Evolutionary conservation across 2,888 invertebrate genomes (phyloP).

Genomic region (Drosophila nigritarsus): DNA sequence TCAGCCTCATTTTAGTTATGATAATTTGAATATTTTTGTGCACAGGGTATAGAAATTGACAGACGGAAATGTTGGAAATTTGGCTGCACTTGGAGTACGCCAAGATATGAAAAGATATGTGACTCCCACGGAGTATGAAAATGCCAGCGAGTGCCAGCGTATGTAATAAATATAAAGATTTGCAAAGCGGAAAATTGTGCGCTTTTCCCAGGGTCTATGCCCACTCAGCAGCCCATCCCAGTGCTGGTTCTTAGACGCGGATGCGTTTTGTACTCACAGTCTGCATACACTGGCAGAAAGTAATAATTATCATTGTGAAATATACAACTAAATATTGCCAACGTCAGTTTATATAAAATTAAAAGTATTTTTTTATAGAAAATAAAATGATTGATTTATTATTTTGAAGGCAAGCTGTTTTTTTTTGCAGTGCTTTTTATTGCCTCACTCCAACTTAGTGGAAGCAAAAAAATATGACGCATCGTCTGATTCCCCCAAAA

Average conservation of each 20-base stretch:
- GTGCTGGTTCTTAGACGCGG: not conserved
- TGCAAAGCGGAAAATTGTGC: slow-evolving; percentile 71
- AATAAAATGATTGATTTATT: not conserved
- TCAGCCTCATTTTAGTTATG: not conserved
- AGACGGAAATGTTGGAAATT: slow-evolving; percentile 12
- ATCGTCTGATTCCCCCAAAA: slow-evolving; percentile 24
- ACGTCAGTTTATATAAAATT: no score
- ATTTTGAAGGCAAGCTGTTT: not conserved
- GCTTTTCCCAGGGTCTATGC: slow-evolving; percentile 32
- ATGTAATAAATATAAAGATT: slow-evolving; percentile 74
- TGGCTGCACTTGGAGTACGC: slow-evolving; percentile 35
- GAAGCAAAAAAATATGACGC: slow-evolving; percentile 42
- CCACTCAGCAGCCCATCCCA: slow-evolving; percentile 15
- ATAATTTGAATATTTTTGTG: no score
- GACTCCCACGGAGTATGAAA: slow-evolving; percentile 38
- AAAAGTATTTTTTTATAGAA: not conserved
- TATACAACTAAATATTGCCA: not conserved
- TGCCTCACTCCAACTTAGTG: not conserved
- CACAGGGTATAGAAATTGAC: slow-evolving; percentile 21
- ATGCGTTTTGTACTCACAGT: slow-evolving; percentile 15
- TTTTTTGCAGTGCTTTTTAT: slow-evolving; percentile 14
- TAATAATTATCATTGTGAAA: not conserved
- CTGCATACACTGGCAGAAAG: slow-evolving; percentile 38
- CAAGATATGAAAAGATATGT: slow-evolving; percentile 22
- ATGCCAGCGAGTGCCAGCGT: slow-evolving; percentile 47